Conservation (phyloP, 2,113 vertebrate species). For the Lipotes vexillifer region DNA sequence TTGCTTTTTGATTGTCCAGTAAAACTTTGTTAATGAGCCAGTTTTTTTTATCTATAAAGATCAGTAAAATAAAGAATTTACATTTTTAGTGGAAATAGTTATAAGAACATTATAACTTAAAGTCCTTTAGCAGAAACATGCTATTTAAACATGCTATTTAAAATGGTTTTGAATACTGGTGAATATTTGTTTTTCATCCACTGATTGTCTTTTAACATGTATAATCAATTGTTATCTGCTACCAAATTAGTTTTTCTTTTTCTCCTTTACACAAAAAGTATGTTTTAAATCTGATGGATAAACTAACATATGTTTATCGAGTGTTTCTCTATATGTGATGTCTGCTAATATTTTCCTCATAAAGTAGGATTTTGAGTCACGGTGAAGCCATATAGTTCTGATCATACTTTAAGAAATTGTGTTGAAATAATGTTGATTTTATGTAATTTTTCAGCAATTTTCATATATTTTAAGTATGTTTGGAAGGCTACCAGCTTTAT, state of each 20-base stretch:
- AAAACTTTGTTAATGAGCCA: neutral
- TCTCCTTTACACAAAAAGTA: constrained; percentile 60
- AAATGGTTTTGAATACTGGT: constrained; percentile 32
- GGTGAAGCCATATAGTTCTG: constrained; percentile 1
- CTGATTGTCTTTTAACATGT: constrained; percentile 73
- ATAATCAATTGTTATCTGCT: constrained; percentile 71
- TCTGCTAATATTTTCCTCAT: constrained; percentile 38
- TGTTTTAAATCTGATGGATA: constrained; percentile 42
- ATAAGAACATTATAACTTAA: constrained; percentile 23
- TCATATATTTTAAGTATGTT: neutral
- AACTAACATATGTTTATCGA: constrained; percentile 39
- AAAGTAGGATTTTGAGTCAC: constrained; percentile 58
- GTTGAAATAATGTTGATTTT: neutral
- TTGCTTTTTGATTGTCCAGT: constrained; percentile 19
- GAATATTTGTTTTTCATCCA: constrained; percentile 29
- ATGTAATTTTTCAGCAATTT: neutral
- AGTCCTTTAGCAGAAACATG: constrained; percentile 38
- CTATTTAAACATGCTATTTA: neutral
- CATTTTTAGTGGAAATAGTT: constrained; percentile 36
- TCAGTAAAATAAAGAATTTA: constrained; percentile 42
- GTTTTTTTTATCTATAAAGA: constrained; percentile 20
- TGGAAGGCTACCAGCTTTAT: neutral
- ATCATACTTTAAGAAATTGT: constrained; percentile 5
- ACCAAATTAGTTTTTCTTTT: constrained; percentile 76
- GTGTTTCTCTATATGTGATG: neutral